phyloP scores from a whole-genome alignment of 2,888 invertebrate species.

The Rhorus exstirpatorius region DNA sequence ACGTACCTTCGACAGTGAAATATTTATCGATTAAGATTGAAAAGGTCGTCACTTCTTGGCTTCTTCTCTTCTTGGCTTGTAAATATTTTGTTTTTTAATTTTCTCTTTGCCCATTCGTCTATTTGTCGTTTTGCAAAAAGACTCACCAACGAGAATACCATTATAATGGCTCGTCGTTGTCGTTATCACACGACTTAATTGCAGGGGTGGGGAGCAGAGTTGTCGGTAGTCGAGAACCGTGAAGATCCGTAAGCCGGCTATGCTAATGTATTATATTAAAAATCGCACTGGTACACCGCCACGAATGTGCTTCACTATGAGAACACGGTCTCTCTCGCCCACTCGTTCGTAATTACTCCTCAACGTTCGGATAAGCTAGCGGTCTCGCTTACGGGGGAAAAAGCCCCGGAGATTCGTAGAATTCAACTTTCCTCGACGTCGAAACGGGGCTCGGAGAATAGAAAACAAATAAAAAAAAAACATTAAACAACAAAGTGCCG shows the following conservation, averaged over 20 bases:
- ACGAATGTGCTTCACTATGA: slow-evolving; percentile 46
- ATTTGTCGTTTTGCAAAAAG: slow-evolving; percentile 43
- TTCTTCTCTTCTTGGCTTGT: background rate
- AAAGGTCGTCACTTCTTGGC: too few species aligned
- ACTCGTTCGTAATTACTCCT: slow-evolving; percentile 65
- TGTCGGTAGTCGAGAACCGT: slow-evolving; percentile 59
- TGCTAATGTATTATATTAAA: slow-evolving; percentile 70
- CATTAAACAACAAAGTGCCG: background rate
- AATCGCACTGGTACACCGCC: slow-evolving; percentile 60
- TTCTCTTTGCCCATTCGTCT: slow-evolving; percentile 10
- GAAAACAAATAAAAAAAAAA: background rate
- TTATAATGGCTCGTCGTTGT: slow-evolving; percentile 47
- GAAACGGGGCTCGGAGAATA: background rate
- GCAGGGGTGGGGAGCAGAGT: too few species aligned
- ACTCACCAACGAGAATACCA: slow-evolving; percentile 36
- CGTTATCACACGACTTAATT: slow-evolving; percentile 71
- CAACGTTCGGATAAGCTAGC: slow-evolving; percentile 33
- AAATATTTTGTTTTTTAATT: background rate
- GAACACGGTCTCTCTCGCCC: slow-evolving; percentile 56
- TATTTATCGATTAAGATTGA: too few species aligned
- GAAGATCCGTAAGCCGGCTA: slow-evolving; percentile 66
- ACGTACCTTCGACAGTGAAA: too few species aligned
- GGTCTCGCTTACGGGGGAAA: too few species aligned
- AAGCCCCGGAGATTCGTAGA: slow-evolving; percentile 43
- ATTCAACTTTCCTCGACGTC: slow-evolving; percentile 36